Evolutionary conservation across 1,140 invertebrate genomes (phyloP).

Genomic region (Drosophila littoralis): DNA sequence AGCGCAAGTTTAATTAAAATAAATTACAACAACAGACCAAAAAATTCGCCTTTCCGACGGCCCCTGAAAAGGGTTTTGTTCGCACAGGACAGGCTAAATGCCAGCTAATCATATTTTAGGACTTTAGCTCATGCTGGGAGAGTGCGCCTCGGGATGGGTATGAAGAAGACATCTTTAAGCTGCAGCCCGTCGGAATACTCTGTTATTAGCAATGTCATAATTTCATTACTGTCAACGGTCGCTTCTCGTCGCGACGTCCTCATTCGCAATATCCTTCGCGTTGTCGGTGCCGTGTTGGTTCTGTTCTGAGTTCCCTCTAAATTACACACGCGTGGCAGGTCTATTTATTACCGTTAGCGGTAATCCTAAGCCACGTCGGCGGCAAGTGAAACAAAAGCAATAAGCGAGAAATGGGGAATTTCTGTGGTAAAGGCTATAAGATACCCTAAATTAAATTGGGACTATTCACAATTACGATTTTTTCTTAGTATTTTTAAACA

Average conservation of each 20-base stretch:
- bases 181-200: conserved; percentile 53
- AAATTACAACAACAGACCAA: conserved; percentile 70
- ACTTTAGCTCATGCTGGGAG: conserved; percentile 32
- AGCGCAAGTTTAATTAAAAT: conserved; percentile 81
- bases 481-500: too few species aligned
- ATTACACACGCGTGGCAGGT: conserved; percentile 82
- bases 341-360: conserved; percentile 82
- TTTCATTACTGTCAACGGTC: conserved; percentile 82
- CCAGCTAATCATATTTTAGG: conserved; percentile 76
- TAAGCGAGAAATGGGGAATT: conserved; percentile 24
- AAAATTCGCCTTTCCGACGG: conserved; percentile 21
- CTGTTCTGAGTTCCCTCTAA: conserved; percentile 54
- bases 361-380: conserved; percentile 72
- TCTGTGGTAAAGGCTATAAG: neutral
- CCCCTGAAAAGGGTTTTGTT: conserved; percentile 60
- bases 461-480: too few species aligned
- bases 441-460: conserved; percentile 37
- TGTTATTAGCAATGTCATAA: conserved; percentile 82
- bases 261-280: neutral
- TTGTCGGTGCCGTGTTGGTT: neutral
- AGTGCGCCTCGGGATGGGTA: conserved; percentile 6
- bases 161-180: conserved; percentile 52
- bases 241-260: conserved; percentile 40
- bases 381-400: conserved; percentile 56
- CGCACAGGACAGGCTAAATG: conserved; percentile 55